Base-by-base conservation (phyloP, 2,888 invertebrate genomes). In the Campoplex nolae region DNA sequence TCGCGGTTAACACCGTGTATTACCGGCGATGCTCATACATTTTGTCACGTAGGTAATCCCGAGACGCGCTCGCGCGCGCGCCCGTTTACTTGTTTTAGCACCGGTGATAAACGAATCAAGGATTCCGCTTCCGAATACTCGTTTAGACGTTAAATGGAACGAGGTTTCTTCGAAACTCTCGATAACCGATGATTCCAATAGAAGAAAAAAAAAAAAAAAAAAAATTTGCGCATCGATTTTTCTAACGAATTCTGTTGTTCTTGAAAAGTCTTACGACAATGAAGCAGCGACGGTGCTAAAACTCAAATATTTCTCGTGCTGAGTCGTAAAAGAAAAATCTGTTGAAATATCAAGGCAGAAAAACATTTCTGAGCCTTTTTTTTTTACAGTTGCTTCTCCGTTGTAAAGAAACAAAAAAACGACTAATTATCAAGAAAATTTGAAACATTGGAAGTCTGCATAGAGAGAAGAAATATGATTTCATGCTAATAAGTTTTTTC, bases 1-100 rank as follows among this genome's bases (percentile, higher is more conserved):
- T 67, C 67, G 54, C 67, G 38, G 35, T 58, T 35, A 80, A 81
- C 74, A 54, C 23, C 42, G 65, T 54, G 73, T 65, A 74, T 74
- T 67, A 74, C 48, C 62, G 51, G 42, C 18, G 58, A 65, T 65
- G 42, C 35, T 65, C 38, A 23, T 65, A 42, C 23, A 23, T 80
- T 80, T 71, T 62, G 56, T 48, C 56, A 62, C 18, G 23, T 23
- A 54, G 42, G 32, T 71, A 48, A 79, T 62, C 79, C 48, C 48
- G 48, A 23, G 48, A 58, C 62, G 42, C 35, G 23, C 23, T 23
- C 23, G 23, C 23, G 23, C 23, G 23, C 23, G 23, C 23, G 23
- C 23, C 23, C 23, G 74, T 56, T 58, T 58, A 42, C 18, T 23
- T 13, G 38, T 38, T 74, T 42, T 28, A 56, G 23, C 42, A 35